Evolutionary conservation across 1,140 invertebrate genomes (phyloP).

Genomic region (Hylyphantes graminicola): DNA sequence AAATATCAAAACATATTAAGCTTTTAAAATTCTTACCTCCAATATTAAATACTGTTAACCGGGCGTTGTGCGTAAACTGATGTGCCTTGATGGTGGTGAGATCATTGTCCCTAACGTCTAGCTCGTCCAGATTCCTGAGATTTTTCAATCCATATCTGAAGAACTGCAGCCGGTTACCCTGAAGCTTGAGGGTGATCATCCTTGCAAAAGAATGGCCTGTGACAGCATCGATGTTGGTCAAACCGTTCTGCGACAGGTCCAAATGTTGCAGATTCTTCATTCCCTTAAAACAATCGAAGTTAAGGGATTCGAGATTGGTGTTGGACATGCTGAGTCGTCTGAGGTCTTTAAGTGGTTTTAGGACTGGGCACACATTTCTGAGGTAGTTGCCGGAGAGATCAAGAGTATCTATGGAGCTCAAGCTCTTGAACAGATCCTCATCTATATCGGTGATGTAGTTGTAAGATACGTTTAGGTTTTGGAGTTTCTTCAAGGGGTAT

Average conservation of each 20-base stretch:
- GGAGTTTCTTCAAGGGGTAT: slow-evolving; percentile 73
- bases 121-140: slow-evolving; percentile 8
- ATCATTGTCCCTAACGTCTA: slow-evolving; percentile 43
- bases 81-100: slow-evolving; percentile 30
- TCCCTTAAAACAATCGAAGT: slow-evolving; percentile 17
- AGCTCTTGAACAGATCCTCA: slow-evolving; percentile 23
- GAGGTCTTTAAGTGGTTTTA: slow-evolving; percentile 39
- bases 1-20: not conserved
- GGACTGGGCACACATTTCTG: not conserved
- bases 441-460: slow-evolving; percentile 72
- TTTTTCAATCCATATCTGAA: slow-evolving; percentile 41
- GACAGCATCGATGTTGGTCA: slow-evolving; percentile 69
- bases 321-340: slow-evolving; percentile 26
- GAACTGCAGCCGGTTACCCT: slow-evolving; percentile 8
- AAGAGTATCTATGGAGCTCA: slow-evolving; percentile 16
- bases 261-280: slow-evolving; percentile 72
- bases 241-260: slow-evolving; percentile 81
- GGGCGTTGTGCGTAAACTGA: slow-evolving; percentile 29
- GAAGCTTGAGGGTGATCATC: not conserved
- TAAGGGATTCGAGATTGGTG: slow-evolving; percentile 66
- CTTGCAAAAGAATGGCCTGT: slow-evolving; percentile 39
- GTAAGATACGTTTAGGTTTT: slow-evolving; percentile 72
- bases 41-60: slow-evolving; percentile 1
- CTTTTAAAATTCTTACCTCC: slow-evolving; percentile 30
- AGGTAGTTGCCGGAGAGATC: slow-evolving; percentile 53